A percentile compares a stretch with the other conserved stretches of the same genome.
Evolutionary conservation across 2,888 invertebrate genomes (phyloP).

Genomic region (Harpalus rubripes): DNA sequence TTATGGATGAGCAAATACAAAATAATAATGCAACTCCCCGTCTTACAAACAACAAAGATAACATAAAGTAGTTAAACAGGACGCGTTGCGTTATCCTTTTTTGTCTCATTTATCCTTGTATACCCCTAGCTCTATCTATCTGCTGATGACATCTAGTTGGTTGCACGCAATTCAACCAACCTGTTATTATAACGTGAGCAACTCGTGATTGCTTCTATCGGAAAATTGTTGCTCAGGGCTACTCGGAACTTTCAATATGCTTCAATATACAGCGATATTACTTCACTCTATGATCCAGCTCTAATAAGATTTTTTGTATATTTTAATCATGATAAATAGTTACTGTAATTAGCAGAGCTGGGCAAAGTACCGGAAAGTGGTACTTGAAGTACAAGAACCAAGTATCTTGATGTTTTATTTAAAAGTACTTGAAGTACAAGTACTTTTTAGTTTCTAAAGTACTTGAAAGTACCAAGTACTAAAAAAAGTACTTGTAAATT

Average conservation of each 20-base stretch:
- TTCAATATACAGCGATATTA: background rate
- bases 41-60: constrained; percentile 45
- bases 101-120: background rate
- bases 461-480: too few species aligned
- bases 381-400: too few species aligned
- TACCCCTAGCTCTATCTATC: constrained; percentile 15
- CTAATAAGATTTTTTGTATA: background rate
- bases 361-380: too few species aligned
- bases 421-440: too few species aligned
- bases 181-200: constrained; percentile 65
- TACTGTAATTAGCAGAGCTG: too few species aligned
- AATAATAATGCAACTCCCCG: constrained; percentile 54
- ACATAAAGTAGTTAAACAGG: constrained; percentile 13
- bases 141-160: constrained; percentile 59
- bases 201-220: constrained; percentile 62
- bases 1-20: constrained; percentile 40
- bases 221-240: constrained; percentile 51
- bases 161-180: constrained; percentile 56
- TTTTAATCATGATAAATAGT: too few species aligned
- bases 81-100: constrained; percentile 37
- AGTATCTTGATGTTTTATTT: too few species aligned
- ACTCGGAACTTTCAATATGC: constrained; percentile 1
- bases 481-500: too few species aligned
- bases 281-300: background rate
- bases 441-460: too few species aligned